Evolutionary conservation across 2,113 vertebrate genomes (phyloP).

Genomic region (Cairina moschata): DNA sequence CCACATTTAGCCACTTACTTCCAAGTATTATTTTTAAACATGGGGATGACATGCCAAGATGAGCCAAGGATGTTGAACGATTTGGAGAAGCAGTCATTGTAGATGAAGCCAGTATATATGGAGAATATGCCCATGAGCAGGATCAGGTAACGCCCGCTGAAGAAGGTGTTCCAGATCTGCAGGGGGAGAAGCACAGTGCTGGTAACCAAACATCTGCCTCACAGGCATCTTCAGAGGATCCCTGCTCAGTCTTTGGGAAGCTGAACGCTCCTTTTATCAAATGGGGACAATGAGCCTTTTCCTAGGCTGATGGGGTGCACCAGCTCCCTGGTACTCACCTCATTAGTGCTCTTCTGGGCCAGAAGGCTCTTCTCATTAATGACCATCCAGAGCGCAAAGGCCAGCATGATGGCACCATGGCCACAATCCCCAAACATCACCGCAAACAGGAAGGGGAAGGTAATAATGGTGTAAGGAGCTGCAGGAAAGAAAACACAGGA

Average conservation of each 20-base stretch:
- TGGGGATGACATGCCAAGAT: conserved; percentile 90
- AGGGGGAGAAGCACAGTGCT: neutral
- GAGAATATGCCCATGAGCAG: conserved; percentile 97
- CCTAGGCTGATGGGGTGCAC: neutral
- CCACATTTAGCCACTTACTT: conserved; percentile 81
- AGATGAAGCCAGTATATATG: conserved; percentile 96
- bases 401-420: conserved; percentile 88
- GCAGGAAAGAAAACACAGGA: neutral
- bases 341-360: conserved; percentile 84
- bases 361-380: conserved; percentile 85
- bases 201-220: neutral
- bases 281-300: neutral
- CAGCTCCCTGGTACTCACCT: conserved; percentile 78
- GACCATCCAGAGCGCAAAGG: conserved; percentile 95
- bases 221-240: neutral
- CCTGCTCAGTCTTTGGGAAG: neutral
- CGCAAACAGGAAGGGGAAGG: conserved; percentile 98
- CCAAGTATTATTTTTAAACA: conserved; percentile 92
- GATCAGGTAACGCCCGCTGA: conserved; percentile 92
- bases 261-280: neutral
- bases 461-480: conserved; percentile 96
- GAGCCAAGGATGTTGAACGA: conserved; percentile 96
- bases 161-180: conserved; percentile 95
- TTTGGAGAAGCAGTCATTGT: conserved; percentile 99
- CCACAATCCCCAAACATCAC: conserved; percentile 99